Evolutionary conservation across 2,113 vertebrate genomes (phyloP).

Genomic region (Climacteris rufus): DNA sequence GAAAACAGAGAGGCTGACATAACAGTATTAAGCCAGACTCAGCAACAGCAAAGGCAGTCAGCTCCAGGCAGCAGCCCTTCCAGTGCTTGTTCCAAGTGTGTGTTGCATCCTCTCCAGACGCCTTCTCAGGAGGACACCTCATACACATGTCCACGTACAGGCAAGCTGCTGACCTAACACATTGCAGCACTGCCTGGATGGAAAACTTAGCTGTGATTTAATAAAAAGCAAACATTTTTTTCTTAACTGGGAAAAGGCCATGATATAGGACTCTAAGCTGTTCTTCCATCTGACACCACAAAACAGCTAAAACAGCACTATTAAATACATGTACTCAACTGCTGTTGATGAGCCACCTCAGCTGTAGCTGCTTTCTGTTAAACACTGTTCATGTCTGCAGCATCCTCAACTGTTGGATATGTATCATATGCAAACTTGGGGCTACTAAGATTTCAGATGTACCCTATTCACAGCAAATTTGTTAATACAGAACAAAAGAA

Average conservation of each 20-base stretch:
- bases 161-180: neutral
- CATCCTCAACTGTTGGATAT: neutral
- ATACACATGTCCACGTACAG: neutral
- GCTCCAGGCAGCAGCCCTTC: neutral
- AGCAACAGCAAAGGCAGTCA: neutral
- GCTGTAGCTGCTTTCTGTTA: neutral
- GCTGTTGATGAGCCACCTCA: neutral
- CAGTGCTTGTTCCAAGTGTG: neutral
- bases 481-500: constrained; percentile 35
- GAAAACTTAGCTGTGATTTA: neutral
- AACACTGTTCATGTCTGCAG: neutral
- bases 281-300: neutral
- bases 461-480: neutral
- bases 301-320: neutral
- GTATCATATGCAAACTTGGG: neutral
- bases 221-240: neutral
- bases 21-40: neutral
- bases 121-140: neutral
- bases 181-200: neutral
- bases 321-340: neutral
- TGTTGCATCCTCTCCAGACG: neutral
- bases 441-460: neutral
- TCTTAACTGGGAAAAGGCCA: neutral
- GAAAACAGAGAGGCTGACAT: neutral
- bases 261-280: neutral